Percentiles rank a stretch among this genome's conserved stretches.
Conservation (phyloP, 2,888 invertebrate species). For the Ochropleura leucogaster region DNA sequence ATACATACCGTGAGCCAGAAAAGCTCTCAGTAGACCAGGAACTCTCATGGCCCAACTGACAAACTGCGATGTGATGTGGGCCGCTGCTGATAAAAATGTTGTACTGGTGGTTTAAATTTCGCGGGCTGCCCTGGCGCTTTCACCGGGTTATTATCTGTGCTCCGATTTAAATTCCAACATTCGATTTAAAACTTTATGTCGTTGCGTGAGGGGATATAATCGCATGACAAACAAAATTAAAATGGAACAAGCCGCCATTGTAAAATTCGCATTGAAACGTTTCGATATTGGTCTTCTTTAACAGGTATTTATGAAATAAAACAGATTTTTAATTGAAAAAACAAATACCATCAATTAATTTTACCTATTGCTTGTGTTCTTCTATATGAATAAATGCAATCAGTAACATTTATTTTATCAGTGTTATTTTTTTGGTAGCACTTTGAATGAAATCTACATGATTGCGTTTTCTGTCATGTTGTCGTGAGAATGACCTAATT, state of each 20-base stretch:
- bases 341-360: background rate
- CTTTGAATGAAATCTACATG: background rate
- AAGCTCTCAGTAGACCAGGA: no score
- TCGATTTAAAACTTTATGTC: accelerated
- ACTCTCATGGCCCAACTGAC: no score
- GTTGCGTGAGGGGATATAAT: accelerated
- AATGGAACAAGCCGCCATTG: constrained; percentile 7
- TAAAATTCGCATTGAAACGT: constrained; percentile 41
- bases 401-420: background rate
- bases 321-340: no score
- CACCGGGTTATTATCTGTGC: background rate
- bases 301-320: background rate
- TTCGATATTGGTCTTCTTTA: constrained; percentile 23
- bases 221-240: background rate
- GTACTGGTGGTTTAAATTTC: no score
- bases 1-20: no score
- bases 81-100: no score
- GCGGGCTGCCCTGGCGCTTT: no score
- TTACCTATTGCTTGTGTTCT: background rate
- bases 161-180: background rate
- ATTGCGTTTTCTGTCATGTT: constrained; percentile 26
- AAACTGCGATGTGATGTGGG: no score
- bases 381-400: background rate
- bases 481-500: constrained; percentile 37
- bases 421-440: background rate